Conservation (phyloP, 1,140 invertebrate species). For the Temnothorax nylanderi region DNA sequence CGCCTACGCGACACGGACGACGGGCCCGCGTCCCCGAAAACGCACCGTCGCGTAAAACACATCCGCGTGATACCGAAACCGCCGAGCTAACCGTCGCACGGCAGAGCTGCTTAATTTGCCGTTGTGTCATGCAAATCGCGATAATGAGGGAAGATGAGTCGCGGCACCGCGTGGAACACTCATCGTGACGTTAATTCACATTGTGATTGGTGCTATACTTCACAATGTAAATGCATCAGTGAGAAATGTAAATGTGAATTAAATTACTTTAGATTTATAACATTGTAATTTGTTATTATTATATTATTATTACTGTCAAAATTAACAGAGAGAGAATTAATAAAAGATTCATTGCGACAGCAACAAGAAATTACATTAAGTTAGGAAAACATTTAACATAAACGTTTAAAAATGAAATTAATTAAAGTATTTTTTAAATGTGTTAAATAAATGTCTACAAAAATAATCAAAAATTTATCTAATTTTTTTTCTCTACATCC, state of each 20-base stretch:
- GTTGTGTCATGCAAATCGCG: conserved; percentile 64
- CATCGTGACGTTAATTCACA: conserved; percentile 1
- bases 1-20: conserved; percentile 31
- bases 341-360: background rate
- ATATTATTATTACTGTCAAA: background rate
- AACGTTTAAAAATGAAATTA: background rate
- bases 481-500: background rate
- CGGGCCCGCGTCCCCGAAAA: conserved; percentile 22
- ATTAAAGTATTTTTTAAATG: background rate
- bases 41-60: conserved; percentile 24
- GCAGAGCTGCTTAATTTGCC: conserved; percentile 32
- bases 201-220: background rate
- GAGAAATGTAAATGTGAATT: background rate
- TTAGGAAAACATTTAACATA: background rate
- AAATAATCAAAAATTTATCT: background rate
- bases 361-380: background rate
- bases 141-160: conserved; percentile 48
- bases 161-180: background rate
- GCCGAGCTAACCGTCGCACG: conserved; percentile 13
- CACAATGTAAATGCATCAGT: background rate
- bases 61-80: conserved; percentile 15
- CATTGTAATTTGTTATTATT: background rate
- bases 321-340: background rate
- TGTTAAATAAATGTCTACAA: background rate
- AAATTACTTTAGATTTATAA: conserved; percentile 9